Base-by-base conservation (phyloP, 2,888 invertebrate genomes). In the Drosophila subquinaria region DNA sequence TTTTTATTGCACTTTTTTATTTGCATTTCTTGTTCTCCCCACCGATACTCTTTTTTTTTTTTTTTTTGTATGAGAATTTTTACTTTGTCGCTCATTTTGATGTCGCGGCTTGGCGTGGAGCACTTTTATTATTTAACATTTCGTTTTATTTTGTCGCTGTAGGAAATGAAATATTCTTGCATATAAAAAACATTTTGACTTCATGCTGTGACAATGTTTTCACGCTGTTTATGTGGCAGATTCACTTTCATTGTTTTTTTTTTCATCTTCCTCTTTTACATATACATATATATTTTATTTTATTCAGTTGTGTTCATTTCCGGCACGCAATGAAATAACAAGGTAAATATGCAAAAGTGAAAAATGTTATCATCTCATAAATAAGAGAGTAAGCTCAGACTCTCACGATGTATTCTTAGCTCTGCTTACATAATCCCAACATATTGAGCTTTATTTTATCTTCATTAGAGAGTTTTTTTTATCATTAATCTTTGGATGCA, bases 161-260 rank as follows among this genome's bases (percentile, higher is more conserved):
- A 88, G 88, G 82, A 86, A 89, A 86, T 88, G 89, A 89, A 88
- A 85, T 88, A 86, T 86, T 88, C 89, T 86, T 89, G 88, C 86
- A 86, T 89, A 89, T 88, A 82, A 86, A 86, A 88, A 88, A 82
- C 78, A 86, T 86, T 86, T 85, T 63, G 88, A 84, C 79, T 88
- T 79, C 86, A 78, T 74, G 88, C 86, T 86, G 86, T 85, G 89
- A 89, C 89, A 89, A 85, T 86, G 86, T 85, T 86, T 82, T 88
- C 76, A 67, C 73, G 73, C 88, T 89, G 73, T 89, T 89, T 89
- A 81, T 84, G 65, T 67, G 67, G 69, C 50, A 73, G 67, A 51
- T 30, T 60, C 61, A 74, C 71, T 67, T 81, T 66, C 50, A 48
- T 47, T 33, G 48, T 27, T 52, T 42, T 40, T 50, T 51, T 50